Base-by-base conservation (phyloP, 2,797 vertebrate species). In the Borostomias antarcticus region DNA sequence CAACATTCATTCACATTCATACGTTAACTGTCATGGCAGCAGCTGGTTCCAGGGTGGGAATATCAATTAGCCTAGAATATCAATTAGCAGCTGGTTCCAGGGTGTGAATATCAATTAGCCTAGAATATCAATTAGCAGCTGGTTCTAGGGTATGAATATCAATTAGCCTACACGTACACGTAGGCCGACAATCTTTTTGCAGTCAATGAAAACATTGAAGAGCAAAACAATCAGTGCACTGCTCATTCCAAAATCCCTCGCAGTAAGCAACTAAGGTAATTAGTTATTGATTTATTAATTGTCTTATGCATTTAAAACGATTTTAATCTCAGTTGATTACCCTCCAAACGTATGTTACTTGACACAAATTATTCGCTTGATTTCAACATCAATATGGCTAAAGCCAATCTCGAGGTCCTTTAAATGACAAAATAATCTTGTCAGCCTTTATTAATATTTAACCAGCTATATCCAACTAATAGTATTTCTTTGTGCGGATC, bases 261-360 rank as follows among this genome's bases (percentile, higher is more conserved):
- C n/a, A n/a, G n/a, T n/a, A n/a, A n/a, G n/a, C n/a, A n/a, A n/a
- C n/a, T n/a, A n/a, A n/a, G n/a, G n/a, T n/a, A n/a, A n/a, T n/a
- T n/a, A n/a, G n/a, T n/a, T 59, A 75, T 68, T 76, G 61, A 69
- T 32, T 3, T 48, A 66, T 54, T 73, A 76, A 81, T 59, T 78
- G 63, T 52, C 72, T n/a, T 0, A 66, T 65, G 59, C 62, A 71
- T 67, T 64, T 72, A 64, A 47, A 71, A 53, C 58, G 57, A 71
- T 68, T 64, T 9, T 7, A 50, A 53, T 58, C 68, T 43, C 15
- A 30, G 2, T 66, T 54, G 61, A 85, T 76, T 76, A 67, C 53
- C 64, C 62, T 2, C n/a, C n/a, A n/a, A n/a, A n/a, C n/a, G n/a
- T n/a, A n/a, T n/a, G n/a, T n/a, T 11, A 33, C 7, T 70, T 66